Evolutionary conservation across 2,113 vertebrate species (phyloP).

Genomic region (Corythornis madagascariensis): DNA sequence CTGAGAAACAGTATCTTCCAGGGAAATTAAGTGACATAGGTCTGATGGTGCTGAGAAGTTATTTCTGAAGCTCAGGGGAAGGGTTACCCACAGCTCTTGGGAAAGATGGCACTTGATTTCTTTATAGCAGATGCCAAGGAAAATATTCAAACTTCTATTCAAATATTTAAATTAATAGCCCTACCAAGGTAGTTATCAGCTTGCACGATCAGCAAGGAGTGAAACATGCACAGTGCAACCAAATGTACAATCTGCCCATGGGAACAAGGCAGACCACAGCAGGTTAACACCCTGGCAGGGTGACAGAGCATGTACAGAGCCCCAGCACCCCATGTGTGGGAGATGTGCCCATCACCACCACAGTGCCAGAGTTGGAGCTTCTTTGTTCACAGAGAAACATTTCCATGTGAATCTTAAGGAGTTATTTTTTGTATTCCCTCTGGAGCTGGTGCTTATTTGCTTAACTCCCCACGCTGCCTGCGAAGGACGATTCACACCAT

Average conservation of each 20-base stretch:
- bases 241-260: background rate
- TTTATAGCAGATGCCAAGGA: background rate
- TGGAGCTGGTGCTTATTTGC: background rate
- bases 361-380: fast-evolving
- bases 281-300: background rate
- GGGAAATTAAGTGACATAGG: background rate
- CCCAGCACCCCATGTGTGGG: fast-evolving
- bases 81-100: background rate
- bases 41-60: background rate
- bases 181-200: background rate
- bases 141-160: background rate
- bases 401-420: fast-evolving
- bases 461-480: background rate
- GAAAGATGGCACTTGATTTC: background rate
- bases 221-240: fast-evolving
- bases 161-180: background rate
- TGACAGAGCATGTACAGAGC: fast-evolving
- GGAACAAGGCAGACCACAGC: background rate
- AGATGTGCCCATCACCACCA: background rate
- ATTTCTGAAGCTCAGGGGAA: background rate
- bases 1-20: background rate
- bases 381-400: background rate
- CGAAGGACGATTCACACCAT: background rate
- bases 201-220: background rate
- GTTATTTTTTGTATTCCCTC: background rate